phyloP scores from a whole-genome alignment of 2,888 invertebrate species.

The Ferrisia virgata region DNA sequence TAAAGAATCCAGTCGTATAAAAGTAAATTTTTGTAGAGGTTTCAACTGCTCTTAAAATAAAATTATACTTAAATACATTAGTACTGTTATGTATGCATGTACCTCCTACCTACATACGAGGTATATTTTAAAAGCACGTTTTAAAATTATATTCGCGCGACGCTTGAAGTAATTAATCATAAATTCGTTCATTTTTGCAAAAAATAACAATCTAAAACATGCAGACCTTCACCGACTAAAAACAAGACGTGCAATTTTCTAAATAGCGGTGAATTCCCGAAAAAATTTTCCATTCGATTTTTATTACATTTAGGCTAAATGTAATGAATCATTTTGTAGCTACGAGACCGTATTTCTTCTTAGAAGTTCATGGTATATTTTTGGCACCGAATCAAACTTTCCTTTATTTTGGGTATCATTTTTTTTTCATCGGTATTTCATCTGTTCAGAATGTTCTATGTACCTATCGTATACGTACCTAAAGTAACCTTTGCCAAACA shows the following conservation, averaged over 20 bases:
- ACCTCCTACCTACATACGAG: neutral
- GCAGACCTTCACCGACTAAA: neutral
- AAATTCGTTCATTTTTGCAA: neutral
- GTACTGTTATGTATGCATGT: neutral
- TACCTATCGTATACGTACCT: neutral
- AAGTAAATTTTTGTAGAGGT: neutral
- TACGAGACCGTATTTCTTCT: neutral
- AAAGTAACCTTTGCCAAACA: neutral
- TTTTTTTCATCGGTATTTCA: too few species aligned
- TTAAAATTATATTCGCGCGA: neutral
- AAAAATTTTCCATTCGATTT: neutral
- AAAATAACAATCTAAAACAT: neutral
- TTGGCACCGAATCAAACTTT: slow-evolving; percentile 14
- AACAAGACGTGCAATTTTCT: neutral
- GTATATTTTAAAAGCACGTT: neutral
- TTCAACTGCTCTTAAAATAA: neutral
- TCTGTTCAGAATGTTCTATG: too few species aligned
- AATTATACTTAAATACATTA: neutral
- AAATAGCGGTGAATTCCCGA: neutral
- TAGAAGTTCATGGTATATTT: neutral
- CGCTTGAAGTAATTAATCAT: neutral
- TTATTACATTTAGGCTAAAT: neutral
- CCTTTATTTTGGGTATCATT: neutral
- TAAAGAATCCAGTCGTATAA: neutral
- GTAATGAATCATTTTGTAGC: neutral